A percentile compares a stretch with the other conserved stretches of the same genome.
Evolutionary conservation across 1,140 invertebrate genomes (phyloP).

Genomic region (Drosophila novamexicana): DNA sequence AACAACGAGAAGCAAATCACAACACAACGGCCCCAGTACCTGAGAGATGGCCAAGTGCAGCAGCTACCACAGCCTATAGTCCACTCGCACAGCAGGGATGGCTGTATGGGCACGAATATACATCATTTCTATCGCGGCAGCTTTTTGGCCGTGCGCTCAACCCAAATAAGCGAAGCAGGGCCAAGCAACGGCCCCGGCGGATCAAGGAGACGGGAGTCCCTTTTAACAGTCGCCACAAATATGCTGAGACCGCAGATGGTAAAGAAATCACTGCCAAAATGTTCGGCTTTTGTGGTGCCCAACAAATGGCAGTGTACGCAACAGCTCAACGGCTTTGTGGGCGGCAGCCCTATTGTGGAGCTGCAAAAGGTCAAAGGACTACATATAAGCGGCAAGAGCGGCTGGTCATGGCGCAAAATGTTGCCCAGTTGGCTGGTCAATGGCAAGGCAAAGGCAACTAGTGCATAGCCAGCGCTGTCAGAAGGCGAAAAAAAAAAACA

Average conservation of each 20-base stretch:
- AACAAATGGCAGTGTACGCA: not conserved
- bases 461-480: slow-evolving; percentile 17
- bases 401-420: slow-evolving; percentile 33
- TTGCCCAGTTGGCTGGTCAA: slow-evolving; percentile 6
- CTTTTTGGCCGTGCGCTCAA: slow-evolving; percentile 41
- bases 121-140: slow-evolving; percentile 46
- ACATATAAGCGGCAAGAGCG: no score
- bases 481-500: not conserved
- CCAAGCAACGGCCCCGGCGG: not conserved
- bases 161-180: no score
- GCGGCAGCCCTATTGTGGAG: not conserved
- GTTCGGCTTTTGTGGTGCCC: slow-evolving; percentile 3
- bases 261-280: not conserved
- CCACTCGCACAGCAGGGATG: not conserved
- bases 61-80: not conserved
- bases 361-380: not conserved
- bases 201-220: not conserved
- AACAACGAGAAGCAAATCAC: not conserved
- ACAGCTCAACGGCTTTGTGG: not conserved
- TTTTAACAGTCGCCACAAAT: not conserved
- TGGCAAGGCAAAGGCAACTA: not conserved
- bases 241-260: not conserved
- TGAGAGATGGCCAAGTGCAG: not conserved
- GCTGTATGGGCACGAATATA: slow-evolving; percentile 1
- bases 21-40: not conserved